A percentile compares a stretch with the other conserved stretches of the same genome.
Conservation (phyloP, 2,113 vertebrate genomes). For the Tinamus guttatus region DNA sequence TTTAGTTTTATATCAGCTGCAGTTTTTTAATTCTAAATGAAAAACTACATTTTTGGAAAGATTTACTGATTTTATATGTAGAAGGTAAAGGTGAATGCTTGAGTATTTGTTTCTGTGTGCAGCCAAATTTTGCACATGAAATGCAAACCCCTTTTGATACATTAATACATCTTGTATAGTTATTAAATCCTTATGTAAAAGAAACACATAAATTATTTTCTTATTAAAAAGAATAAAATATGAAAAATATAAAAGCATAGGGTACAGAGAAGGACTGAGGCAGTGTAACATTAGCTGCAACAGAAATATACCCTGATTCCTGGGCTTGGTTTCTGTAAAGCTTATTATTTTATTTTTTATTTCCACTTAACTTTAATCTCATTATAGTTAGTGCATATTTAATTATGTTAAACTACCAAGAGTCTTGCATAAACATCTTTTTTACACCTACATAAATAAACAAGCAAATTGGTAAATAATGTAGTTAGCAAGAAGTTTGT, state of each 20-base stretch:
- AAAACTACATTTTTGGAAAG: background rate
- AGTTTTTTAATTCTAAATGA: background rate
- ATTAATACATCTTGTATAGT: background rate
- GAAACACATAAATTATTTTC: background rate
- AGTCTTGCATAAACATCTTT: background rate
- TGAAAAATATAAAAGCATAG: background rate
- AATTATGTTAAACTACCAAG: background rate
- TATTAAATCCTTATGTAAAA: background rate
- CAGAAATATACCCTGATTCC: background rate
- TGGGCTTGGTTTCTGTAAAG: background rate
- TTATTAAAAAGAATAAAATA: conserved; percentile 10
- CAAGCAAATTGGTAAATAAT: background rate
- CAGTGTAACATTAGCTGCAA: background rate
- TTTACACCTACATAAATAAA: background rate
- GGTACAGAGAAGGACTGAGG: background rate
- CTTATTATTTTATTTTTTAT: conserved; percentile 9
- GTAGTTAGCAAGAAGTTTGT: background rate
- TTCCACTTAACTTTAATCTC: conserved; percentile 11
- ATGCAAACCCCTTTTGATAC: background rate
- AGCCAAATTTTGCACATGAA: background rate
- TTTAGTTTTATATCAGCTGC: background rate
- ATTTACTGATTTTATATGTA: background rate
- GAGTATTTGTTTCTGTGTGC: background rate
- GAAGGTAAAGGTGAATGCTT: background rate
- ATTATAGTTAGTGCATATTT: conserved; percentile 35